These are phyloP conservation scores for Bungarus multicinctus DNA, from an alignment of 2,113 vertebrate species.

Conservation along the genomic window DNA sequence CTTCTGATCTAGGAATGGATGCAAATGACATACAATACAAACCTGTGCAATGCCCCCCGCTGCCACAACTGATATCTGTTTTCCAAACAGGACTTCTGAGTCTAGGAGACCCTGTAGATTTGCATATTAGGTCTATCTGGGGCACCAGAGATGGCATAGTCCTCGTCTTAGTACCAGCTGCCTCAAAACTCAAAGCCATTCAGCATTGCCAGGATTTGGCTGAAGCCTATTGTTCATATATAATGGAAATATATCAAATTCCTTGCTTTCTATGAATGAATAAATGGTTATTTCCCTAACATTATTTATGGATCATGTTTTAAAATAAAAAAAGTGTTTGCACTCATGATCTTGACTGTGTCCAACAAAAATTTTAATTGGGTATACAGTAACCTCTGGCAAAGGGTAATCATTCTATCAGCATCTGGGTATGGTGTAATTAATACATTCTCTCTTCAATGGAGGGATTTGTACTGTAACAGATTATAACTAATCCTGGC, in stretches of 20 bases:
- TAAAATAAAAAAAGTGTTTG: neutral
- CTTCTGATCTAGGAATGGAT: neutral
- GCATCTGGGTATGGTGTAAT: conserved; percentile 14
- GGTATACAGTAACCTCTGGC: neutral
- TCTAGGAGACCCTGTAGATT: neutral
- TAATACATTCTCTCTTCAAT: conserved; percentile 11
- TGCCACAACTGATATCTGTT: neutral
- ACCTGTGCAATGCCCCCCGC: neutral
- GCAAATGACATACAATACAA: neutral
- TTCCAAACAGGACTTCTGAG: neutral
- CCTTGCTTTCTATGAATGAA: neutral
- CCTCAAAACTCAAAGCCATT: neutral
- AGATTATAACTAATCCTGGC: conserved; percentile 14
- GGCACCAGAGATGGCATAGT: neutral
- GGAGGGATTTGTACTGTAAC: neutral
- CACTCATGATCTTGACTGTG: neutral
- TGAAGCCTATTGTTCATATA: neutral
- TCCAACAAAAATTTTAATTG: conserved; percentile 6
- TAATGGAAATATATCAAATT: neutral
- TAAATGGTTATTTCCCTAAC: neutral
- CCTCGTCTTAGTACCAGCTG: neutral
- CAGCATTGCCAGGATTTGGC: neutral
- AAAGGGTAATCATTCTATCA: neutral
- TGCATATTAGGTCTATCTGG: neutral
- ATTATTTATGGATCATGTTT: conserved; percentile 17